These are phyloP conservation scores for Diploscapter pachys DNA, from an alignment of 1,140 invertebrate species.

Conservation along the genomic window DNA sequence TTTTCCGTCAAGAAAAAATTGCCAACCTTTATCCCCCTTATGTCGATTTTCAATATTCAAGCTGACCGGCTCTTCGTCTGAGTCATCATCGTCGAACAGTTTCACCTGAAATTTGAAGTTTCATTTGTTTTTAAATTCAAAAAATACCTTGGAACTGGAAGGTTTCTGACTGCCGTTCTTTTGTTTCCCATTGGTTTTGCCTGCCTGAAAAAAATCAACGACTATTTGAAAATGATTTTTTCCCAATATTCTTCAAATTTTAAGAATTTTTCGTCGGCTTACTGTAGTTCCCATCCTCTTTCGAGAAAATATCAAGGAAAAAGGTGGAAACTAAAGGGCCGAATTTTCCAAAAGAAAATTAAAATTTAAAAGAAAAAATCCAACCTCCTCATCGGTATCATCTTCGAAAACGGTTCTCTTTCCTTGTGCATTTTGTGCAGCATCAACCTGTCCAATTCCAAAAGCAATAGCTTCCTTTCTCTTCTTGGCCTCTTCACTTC, in stretches of 20 bases:
- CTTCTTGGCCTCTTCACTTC: not conserved
- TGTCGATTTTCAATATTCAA: constrained; percentile 18
- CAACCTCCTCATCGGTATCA: constrained; percentile 2
- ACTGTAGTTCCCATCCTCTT: no score
- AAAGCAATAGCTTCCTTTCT: constrained; percentile 9
- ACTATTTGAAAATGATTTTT: no score
- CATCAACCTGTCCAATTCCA: constrained; percentile 10
- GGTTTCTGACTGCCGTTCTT: no score
- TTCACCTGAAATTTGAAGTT: not conserved
- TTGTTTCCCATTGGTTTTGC: no score
- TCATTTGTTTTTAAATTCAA: no score
- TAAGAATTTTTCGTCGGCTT: no score
- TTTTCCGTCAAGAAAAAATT: not conserved
- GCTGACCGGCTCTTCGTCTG: not conserved
- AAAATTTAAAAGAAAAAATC: not conserved
- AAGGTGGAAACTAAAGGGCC: no score
- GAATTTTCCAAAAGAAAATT: not conserved
- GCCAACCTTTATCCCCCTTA: constrained; percentile 10
- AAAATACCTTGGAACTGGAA: no score
- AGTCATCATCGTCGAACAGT: constrained; percentile 21
- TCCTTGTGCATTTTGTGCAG: not conserved
- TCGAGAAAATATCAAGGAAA: no score
- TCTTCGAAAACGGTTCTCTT: constrained; percentile 22
- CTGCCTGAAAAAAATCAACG: no score
- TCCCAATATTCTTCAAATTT: no score